Evolutionary conservation across 2,888 invertebrate genomes (phyloP).

Genomic region (Graphium colonna): DNA sequence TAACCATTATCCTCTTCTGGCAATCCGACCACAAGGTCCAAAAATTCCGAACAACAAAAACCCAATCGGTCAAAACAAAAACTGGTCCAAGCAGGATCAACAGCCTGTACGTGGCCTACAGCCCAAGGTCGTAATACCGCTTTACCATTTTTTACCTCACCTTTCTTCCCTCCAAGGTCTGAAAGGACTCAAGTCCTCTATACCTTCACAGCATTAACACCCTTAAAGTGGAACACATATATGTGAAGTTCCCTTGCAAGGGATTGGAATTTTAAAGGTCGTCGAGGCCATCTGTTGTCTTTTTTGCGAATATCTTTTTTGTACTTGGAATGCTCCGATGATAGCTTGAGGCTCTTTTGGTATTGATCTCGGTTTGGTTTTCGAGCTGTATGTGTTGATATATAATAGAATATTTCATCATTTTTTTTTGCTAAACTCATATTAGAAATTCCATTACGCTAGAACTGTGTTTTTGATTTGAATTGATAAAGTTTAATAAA

Average conservation of each 20-base stretch:
- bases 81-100: constrained; percentile 57
- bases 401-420: too few relatives aligned
- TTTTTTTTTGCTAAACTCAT: too few relatives aligned
- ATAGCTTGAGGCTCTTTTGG: constrained; percentile 20
- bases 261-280: constrained; percentile 69
- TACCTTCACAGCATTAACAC: constrained; percentile 28
- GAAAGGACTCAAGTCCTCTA: constrained; percentile 41
- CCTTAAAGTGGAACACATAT: too few relatives aligned
- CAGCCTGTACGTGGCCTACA: constrained; percentile 74
- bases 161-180: constrained; percentile 55
- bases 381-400: too few relatives aligned
- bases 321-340: constrained; percentile 35
- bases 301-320: constrained; percentile 67
- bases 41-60: constrained; percentile 43
- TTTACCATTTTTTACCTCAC: constrained; percentile 63
- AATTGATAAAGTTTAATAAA: too few relatives aligned
- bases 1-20: too few relatives aligned
- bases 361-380: constrained; percentile 15
- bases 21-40: constrained; percentile 12
- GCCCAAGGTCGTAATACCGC: constrained; percentile 75
- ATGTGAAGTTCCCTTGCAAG: constrained; percentile 31
- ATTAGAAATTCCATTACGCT: too few relatives aligned
- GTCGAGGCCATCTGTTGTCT: constrained; percentile 61
- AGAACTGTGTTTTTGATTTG: too few relatives aligned
- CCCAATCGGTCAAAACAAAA: constrained; percentile 65